These are phyloP conservation scores for Sarcophaga variegata DNA, from an alignment of 2,888 invertebrate species.

Conservation along the genomic window DNA sequence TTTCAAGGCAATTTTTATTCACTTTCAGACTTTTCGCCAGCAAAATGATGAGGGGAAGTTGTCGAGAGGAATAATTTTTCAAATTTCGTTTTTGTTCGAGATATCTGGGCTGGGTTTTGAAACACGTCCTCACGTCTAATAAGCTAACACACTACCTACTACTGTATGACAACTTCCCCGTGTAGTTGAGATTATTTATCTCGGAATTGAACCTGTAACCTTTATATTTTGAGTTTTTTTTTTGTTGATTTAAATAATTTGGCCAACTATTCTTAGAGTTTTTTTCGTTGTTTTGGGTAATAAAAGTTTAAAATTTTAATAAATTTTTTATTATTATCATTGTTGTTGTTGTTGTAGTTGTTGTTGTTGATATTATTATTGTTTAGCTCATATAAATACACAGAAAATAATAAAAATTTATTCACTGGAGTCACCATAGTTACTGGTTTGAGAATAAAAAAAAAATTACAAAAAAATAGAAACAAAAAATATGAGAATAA, in stretches of 20 bases:
- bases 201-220: too few species aligned
- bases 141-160: too few species aligned
- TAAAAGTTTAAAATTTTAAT: not conserved
- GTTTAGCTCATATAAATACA: conserved; percentile 66
- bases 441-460: conserved; percentile 17
- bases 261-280: conserved; percentile 25
- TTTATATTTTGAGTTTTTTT: not conserved
- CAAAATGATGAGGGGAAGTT: too few species aligned
- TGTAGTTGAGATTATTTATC: too few species aligned
- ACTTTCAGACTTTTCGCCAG: too few species aligned
- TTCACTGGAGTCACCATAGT: conserved; percentile 67
- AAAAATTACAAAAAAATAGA: not conserved
- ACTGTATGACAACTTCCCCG: too few species aligned
- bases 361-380: conserved; percentile 57
- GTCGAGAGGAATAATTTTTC: too few species aligned
- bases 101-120: too few species aligned
- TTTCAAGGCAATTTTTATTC: too few species aligned
- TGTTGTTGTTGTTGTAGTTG: not conserved
- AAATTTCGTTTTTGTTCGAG: too few species aligned
- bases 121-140: too few species aligned
- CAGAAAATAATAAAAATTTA: conserved; percentile 66
- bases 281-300: not conserved
- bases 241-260: not conserved
- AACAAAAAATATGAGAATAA: conserved; percentile 25
- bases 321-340: not conserved